These are phyloP conservation scores for Alosa alosa DNA, from an alignment of 2,113 vertebrate species.

Conservation along the genomic window DNA sequence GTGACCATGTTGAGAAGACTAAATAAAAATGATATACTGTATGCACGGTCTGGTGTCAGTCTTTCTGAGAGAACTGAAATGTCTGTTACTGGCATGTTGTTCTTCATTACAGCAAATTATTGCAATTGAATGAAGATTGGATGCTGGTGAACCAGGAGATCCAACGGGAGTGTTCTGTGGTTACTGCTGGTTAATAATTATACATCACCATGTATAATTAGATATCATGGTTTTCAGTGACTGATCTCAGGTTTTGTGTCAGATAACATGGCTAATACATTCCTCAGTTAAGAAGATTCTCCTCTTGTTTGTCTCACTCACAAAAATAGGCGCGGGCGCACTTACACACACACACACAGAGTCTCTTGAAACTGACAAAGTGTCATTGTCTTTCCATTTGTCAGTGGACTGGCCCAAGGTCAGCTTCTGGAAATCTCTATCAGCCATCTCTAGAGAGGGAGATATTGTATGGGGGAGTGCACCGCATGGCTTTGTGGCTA, in stretches of 20 bases:
- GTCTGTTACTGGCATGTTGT: not conserved
- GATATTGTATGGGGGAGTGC: not conserved
- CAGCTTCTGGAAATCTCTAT: slow-evolving; percentile 10
- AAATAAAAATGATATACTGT: slow-evolving; percentile 81
- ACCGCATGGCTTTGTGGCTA: not conserved
- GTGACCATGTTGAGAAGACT: slow-evolving; percentile 88
- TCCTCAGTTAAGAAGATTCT: not conserved
- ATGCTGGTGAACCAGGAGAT: not conserved
- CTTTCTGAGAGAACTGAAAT: slow-evolving; percentile 38
- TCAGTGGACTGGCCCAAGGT: slow-evolving; percentile 11
- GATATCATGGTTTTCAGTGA: not conserved
- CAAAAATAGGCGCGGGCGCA: not conserved
- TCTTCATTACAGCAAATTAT: not conserved
- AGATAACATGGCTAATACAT: not conserved
- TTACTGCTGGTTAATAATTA: too few species aligned
- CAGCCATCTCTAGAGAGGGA: not conserved
- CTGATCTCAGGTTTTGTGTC: not conserved
- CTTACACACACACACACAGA: not conserved
- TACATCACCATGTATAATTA: not conserved
- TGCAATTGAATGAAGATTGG: not conserved
- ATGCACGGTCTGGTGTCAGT: slow-evolving; percentile 62
- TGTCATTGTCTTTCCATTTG: slow-evolving; percentile 18
- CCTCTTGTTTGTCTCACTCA: not conserved
- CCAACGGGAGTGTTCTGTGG: not conserved
- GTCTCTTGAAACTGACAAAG: not conserved